phyloP scores from a whole-genome alignment of 2,113 vertebrate genomes.

The Nycticryphes semicollaris region DNA sequence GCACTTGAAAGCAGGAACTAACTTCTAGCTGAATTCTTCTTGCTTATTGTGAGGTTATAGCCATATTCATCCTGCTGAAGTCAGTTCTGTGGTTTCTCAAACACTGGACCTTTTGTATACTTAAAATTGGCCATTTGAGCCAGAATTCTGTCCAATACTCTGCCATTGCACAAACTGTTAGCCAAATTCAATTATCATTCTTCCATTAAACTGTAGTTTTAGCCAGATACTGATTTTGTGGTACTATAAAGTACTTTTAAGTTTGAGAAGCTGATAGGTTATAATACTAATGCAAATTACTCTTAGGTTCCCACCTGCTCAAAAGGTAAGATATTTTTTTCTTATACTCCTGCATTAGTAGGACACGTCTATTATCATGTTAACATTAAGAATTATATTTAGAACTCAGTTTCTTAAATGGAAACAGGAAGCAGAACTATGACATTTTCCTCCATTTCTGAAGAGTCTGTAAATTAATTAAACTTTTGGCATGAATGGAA shows the following conservation, averaged over 20 bases:
- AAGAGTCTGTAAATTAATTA: neutral
- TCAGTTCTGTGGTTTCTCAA: neutral
- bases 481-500: neutral
- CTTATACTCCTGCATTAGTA: neutral
- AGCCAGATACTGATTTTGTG: neutral
- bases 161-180: neutral
- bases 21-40: neutral
- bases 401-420: neutral
- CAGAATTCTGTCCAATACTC: neutral
- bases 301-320: neutral
- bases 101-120: rapidly evolving
- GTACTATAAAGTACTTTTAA: neutral
- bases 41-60: neutral
- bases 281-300: neutral
- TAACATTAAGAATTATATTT: neutral
- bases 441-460: neutral
- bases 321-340: neutral
- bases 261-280: neutral
- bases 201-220: neutral
- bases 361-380: neutral
- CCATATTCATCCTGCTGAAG: neutral
- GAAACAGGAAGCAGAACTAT: neutral
- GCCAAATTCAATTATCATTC: neutral
- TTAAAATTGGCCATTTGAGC: neutral
- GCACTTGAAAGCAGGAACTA: rapidly evolving